Evolutionary conservation across 2,888 invertebrate species (phyloP).

Genomic region (Parapristionchus giblindavisi): DNA sequence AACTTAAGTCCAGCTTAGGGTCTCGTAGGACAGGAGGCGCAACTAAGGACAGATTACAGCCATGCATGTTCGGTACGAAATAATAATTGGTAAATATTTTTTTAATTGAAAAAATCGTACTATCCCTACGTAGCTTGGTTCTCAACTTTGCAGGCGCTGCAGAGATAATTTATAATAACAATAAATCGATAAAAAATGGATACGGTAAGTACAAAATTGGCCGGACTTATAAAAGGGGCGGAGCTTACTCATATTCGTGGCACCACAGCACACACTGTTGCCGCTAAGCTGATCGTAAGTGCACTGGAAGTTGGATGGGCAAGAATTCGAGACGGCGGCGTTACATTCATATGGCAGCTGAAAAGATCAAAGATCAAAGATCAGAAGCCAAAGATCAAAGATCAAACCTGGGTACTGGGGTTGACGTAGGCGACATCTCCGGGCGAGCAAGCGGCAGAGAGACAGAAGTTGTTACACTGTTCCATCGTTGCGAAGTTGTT

Average conservation of each 20-base stretch:
- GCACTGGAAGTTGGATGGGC: conserved; percentile 67
- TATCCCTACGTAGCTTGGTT: too few species aligned
- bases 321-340: conserved; percentile 64
- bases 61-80: too few species aligned
- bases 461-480: conserved; percentile 68
- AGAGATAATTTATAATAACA: too few species aligned
- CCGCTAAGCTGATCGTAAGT: conserved; percentile 64
- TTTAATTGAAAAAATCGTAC: too few species aligned
- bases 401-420: conserved; percentile 60
- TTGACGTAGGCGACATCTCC: conserved; percentile 66
- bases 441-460: conserved; percentile 68
- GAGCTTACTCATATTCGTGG: conserved; percentile 67
- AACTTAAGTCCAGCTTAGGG: too few species aligned
- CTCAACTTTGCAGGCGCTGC: conserved; percentile 4
- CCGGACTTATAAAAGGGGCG: too few species aligned
- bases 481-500: conserved; percentile 68
- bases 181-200: too few species aligned
- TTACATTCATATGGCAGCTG: conserved; percentile 67
- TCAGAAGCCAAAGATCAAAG: neutral
- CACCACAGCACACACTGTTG: conserved; percentile 68
- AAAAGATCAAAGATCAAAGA: neutral
- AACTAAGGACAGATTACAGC: too few species aligned
- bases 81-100: too few species aligned
- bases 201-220: too few species aligned
- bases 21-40: too few species aligned